Percentiles rank a stretch among this genome's conserved stretches.
These are phyloP conservation scores for Poecile atricapillus DNA, from an alignment of 2,113 vertebrate genomes.

Conservation along the genomic window DNA sequence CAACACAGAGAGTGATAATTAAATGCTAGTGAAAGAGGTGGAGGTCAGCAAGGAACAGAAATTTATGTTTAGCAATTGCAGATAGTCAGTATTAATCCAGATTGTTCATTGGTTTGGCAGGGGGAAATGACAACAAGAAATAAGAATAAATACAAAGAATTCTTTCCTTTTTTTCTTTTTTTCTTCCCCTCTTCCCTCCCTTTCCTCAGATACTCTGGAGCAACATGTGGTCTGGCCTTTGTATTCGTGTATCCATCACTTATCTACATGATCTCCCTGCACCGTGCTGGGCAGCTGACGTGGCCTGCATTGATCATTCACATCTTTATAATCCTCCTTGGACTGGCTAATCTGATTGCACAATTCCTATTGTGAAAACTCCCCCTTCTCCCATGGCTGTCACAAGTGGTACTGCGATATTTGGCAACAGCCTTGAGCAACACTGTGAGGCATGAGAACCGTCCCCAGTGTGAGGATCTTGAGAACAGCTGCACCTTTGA, in stretches of 20 bases:
- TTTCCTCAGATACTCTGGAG: constrained; percentile 87
- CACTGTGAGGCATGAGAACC: neutral
- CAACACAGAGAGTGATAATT: neutral
- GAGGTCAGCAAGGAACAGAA: constrained; percentile 8
- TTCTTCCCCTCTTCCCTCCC: neutral
- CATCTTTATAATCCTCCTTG: constrained; percentile 84
- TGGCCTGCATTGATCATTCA: constrained; percentile 79
- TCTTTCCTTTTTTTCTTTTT: neutral
- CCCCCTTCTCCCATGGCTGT: constrained; percentile 14
- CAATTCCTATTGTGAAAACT: constrained; percentile 90
- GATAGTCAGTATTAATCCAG: neutral
- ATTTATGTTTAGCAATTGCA: neutral
- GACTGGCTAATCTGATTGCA: constrained; percentile 84
- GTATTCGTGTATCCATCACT: constrained; percentile 92
- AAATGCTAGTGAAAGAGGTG: neutral
- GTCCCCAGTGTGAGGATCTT: neutral
- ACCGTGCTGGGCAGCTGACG: constrained; percentile 73
- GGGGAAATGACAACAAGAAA: neutral
- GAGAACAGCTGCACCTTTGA: constrained; percentile 5
- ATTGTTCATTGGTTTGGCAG: neutral
- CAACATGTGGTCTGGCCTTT: constrained; percentile 89
- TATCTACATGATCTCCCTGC: constrained; percentile 84
- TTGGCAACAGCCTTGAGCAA: constrained; percentile 37
- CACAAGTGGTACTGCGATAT: constrained; percentile 26
- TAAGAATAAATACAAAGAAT: neutral